phyloP scores from a whole-genome alignment of 2,797 vertebrate genomes.

The Chanos chanos region DNA sequence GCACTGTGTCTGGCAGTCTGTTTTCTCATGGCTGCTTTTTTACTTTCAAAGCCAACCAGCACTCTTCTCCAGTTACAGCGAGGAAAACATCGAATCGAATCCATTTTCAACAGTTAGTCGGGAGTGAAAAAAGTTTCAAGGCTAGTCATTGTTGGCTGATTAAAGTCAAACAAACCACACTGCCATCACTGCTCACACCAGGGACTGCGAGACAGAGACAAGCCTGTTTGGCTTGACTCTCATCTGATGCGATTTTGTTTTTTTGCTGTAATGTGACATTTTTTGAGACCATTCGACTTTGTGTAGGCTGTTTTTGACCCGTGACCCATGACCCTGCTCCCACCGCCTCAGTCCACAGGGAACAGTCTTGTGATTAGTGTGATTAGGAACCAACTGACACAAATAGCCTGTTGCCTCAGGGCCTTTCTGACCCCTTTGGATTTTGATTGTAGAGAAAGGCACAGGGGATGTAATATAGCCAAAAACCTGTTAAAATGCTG shows the following conservation, averaged over 20 bases:
- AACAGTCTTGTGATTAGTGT: not conserved
- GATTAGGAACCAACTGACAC: constrained; percentile 4
- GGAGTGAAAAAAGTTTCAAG: too few species aligned
- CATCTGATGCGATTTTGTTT: too few species aligned
- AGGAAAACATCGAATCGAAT: not conserved
- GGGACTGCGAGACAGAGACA: not conserved
- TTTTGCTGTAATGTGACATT: too few species aligned
- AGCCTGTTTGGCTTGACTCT: not conserved
- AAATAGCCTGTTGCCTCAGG: not conserved
- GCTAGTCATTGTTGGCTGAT: constrained; percentile 4
- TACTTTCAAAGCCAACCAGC: too few species aligned
- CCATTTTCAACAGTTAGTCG: not conserved
- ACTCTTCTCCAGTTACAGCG: not conserved
- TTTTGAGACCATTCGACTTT: too few species aligned
- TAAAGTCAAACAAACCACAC: constrained; percentile 19
- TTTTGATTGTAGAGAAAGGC: too few species aligned
- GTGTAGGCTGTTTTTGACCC: too few species aligned
- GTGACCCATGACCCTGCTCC: constrained; percentile 1
- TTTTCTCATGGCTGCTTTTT: too few species aligned
- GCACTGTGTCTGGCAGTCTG: too few species aligned
- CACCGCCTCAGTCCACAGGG: too few species aligned
- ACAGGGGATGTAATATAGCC: too few species aligned
- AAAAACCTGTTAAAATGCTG: too few species aligned
- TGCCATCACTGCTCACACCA: not conserved
- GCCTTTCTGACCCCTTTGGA: not conserved